Conservation (phyloP, 2,113 vertebrate species). For the Leiothrix lutea region DNA sequence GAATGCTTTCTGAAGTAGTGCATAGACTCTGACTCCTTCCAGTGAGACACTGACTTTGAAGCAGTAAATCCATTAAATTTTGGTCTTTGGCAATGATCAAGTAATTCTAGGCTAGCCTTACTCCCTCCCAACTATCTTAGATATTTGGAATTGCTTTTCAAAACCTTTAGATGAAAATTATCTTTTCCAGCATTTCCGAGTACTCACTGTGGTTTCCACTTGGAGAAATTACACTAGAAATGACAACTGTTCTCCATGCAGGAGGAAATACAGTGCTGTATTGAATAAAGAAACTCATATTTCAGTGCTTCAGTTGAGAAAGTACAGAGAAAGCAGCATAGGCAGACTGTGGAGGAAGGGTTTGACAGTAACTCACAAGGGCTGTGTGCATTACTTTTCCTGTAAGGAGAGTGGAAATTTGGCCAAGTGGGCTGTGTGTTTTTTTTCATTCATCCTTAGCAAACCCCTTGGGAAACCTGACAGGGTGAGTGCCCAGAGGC, state of each 20-base stretch:
- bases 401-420: neutral
- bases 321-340: neutral
- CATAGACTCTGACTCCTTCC: neutral
- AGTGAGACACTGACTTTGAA: neutral
- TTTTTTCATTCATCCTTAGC: neutral
- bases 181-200: neutral
- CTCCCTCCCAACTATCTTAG: neutral
- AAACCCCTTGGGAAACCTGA: accelerated
- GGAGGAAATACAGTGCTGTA: neutral
- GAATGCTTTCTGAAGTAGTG: neutral
- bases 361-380: neutral
- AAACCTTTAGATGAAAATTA: conserved; percentile 4
- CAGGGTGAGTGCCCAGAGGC: neutral
- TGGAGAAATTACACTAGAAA: neutral
- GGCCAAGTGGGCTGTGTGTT: neutral
- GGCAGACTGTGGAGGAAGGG: neutral
- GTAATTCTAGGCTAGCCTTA: neutral
- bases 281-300: neutral
- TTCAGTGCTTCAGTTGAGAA: neutral
- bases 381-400: neutral
- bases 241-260: neutral
- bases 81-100: neutral
- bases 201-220: neutral
- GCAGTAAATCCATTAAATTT: conserved; percentile 9
- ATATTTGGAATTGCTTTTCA: neutral